Evolutionary conservation across 2,888 invertebrate genomes (phyloP).

Genomic region (Plebejus argus): DNA sequence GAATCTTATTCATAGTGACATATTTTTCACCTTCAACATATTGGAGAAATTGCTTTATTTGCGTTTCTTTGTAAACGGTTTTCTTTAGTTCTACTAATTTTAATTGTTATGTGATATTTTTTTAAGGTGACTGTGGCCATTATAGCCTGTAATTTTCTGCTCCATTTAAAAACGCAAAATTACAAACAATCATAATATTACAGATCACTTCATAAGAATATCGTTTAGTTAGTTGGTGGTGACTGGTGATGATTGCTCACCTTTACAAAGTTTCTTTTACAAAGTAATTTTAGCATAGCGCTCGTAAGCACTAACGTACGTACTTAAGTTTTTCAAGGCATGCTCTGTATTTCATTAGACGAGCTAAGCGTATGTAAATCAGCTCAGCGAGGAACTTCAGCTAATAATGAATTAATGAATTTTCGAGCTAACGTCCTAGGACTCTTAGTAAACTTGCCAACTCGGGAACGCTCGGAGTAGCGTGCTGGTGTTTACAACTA

Average conservation of each 20-base stretch:
- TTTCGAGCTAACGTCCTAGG: slow-evolving; percentile 48
- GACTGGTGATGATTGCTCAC: not conserved
- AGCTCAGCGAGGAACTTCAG: slow-evolving; percentile 43
- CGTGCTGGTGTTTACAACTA: slow-evolving; percentile 2
- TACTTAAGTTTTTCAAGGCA: slow-evolving; percentile 24
- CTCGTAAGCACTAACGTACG: slow-evolving; percentile 13
- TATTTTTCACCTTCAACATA: slow-evolving; percentile 32
- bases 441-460: slow-evolving; percentile 24
- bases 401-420: slow-evolving; percentile 73
- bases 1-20: slow-evolving; percentile 52
- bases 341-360: slow-evolving; percentile 31
- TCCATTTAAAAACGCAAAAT: not conserved
- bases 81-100: not conserved
- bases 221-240: not conserved
- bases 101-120: not conserved
- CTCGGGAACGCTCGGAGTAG: slow-evolving; percentile 22
- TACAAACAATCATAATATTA: not conserved
- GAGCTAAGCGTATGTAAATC: slow-evolving; percentile 46
- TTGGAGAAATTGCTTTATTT: not conserved
- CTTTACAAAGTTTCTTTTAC: not conserved
- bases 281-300: not conserved
- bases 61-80: not conserved
- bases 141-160: not conserved
- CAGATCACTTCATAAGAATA: not conserved
- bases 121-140: not conserved